Evolutionary conservation across 2,113 vertebrate genomes (phyloP).

Genomic region (Aptenodytes forsteri): DNA sequence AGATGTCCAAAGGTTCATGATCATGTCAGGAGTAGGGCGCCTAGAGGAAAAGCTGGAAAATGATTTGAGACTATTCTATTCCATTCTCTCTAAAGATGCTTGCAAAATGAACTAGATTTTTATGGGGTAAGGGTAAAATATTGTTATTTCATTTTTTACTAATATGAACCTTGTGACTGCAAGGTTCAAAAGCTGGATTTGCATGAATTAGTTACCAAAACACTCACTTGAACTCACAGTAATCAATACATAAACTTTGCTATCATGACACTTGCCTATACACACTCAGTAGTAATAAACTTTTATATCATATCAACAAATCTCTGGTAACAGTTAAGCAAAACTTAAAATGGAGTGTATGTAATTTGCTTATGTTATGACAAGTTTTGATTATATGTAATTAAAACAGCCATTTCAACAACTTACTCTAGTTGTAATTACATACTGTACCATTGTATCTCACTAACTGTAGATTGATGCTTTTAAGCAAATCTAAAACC

Average conservation of each 20-base stretch:
- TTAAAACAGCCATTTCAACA: constrained; percentile 77
- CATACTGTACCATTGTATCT: constrained; percentile 78
- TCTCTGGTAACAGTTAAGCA: constrained; percentile 70
- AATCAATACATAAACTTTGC: constrained; percentile 65
- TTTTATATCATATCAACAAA: constrained; percentile 66
- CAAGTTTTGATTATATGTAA: constrained; percentile 73
- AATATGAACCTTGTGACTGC: constrained; percentile 37
- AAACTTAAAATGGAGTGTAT: constrained; percentile 70
- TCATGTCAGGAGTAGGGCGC: background rate
- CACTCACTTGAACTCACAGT: constrained; percentile 62
- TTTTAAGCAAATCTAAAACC: constrained; percentile 73
- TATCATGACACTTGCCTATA: constrained; percentile 74
- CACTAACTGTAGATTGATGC: constrained; percentile 73
- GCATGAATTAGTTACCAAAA: constrained; percentile 67
- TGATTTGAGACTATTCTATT: constrained; percentile 14
- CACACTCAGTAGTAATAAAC: constrained; percentile 68
- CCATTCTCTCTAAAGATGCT: constrained; percentile 18
- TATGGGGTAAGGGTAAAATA: constrained; percentile 37
- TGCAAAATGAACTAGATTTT: constrained; percentile 17
- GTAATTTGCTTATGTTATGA: constrained; percentile 66
- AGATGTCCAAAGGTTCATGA: constrained; percentile 26
- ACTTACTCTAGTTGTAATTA: constrained; percentile 81
- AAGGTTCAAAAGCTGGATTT: constrained; percentile 58
- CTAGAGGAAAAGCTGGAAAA: constrained; percentile 39
- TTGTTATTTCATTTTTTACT: constrained; percentile 39